Percentiles rank a stretch among this genome's conserved stretches.
Evolutionary conservation across 1,140 invertebrate species (phyloP).

Genomic region (Hirudo medicinalis): DNA sequence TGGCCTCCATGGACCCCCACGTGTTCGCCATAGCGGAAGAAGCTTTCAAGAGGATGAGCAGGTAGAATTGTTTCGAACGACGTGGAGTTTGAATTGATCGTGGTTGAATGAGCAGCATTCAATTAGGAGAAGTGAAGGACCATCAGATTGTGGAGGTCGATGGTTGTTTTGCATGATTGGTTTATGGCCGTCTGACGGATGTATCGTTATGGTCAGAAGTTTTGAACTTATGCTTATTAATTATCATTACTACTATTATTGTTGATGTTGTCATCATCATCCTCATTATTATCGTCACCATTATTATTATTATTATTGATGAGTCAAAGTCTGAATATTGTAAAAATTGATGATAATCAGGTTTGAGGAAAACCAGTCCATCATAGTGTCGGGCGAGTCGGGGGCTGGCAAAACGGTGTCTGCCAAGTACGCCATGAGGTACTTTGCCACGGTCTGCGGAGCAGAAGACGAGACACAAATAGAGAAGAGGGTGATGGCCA

Average conservation of each 20-base stretch:
- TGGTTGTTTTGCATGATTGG: no score
- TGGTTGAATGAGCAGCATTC: no score
- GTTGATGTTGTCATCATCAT: no score
- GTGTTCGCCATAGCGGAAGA: conserved; percentile 99
- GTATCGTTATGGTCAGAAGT: no score
- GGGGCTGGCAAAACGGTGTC: conserved; percentile 96
- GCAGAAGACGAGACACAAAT: conserved; percentile 67
- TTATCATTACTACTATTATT: background rate
- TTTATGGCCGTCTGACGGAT: no score
- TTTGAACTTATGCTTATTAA: no score
- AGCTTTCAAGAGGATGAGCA: conserved; percentile 84
- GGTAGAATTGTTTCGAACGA: conserved; percentile 42
- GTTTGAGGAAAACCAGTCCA: conserved; percentile 83
- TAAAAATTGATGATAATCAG: conserved; percentile 37
- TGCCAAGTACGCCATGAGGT: conserved; percentile 93
- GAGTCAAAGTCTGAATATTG: background rate
- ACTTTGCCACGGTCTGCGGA: conserved; percentile 91
- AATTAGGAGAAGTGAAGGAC: no score
- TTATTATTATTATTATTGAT: background rate
- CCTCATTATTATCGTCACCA: no score
- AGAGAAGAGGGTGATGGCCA: conserved; percentile 87
- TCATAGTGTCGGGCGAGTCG: conserved; percentile 92
- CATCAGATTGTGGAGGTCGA: no score
- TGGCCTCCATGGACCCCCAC: conserved; percentile 78
- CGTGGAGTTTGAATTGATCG: background rate